These are phyloP conservation scores for Gallinago undulata DNA, from an alignment of 2,113 vertebrate genomes.

Conservation along the genomic window DNA sequence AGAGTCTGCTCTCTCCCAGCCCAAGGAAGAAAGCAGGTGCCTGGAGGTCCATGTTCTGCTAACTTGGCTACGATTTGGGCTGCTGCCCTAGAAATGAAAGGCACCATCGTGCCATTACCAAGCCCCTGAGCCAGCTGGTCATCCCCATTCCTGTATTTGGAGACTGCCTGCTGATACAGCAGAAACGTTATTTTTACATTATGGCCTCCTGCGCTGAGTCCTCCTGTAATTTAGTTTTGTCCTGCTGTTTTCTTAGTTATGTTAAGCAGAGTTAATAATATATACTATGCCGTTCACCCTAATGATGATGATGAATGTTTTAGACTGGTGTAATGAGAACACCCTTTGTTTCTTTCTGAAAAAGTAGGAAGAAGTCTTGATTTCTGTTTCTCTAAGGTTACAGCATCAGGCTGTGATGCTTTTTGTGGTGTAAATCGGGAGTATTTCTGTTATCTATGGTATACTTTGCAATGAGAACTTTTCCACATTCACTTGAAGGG, in stretches of 20 bases:
- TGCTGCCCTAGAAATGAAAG: neutral
- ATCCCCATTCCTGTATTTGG: neutral
- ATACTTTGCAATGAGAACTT: neutral
- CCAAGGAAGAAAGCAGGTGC: neutral
- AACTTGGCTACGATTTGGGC: neutral
- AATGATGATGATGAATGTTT: neutral
- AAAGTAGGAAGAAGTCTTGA: neutral
- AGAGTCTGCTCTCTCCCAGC: neutral
- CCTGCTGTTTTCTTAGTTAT: neutral
- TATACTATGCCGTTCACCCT: neutral
- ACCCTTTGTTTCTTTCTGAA: neutral
- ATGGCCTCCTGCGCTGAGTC: neutral
- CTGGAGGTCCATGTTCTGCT: neutral
- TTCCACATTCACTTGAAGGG: neutral
- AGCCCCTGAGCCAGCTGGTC: fast-evolving
- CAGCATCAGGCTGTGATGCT: neutral
- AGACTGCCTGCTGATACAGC: slow-evolving; percentile 9
- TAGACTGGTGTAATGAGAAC: neutral
- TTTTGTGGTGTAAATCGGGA: neutral
- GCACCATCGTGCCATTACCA: neutral
- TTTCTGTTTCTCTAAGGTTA: neutral
- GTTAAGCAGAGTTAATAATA: neutral
- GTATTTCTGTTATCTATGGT: neutral
- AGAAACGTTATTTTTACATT: neutral
- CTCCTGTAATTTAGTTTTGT: neutral